A percentile compares a stretch with the other conserved stretches of the same genome.
Conservation (phyloP, 92 coral and sea anemone species). For the Metridium senile region DNA sequence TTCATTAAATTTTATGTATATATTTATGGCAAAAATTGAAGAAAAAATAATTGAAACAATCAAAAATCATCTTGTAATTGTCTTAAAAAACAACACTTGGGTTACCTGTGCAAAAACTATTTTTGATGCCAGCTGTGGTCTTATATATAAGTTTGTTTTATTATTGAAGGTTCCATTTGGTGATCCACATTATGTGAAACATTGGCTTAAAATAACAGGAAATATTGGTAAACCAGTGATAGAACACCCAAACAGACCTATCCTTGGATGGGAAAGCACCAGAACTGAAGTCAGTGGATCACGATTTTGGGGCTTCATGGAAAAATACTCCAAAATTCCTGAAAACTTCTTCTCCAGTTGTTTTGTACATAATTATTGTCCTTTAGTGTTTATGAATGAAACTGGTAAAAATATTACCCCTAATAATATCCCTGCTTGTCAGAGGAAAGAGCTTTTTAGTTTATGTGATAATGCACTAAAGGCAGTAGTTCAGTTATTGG, state of each 20-base stretch:
- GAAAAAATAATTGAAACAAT: too few species aligned
- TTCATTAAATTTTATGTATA: too few species aligned
- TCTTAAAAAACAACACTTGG: too few species aligned
- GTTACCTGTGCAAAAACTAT: too few species aligned
- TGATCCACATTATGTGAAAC: constrained; percentile 74
- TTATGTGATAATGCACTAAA: constrained; percentile 64
- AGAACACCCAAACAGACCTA: constrained; percentile 82
- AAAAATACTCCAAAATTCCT: constrained; percentile 63
- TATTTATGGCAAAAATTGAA: too few species aligned
- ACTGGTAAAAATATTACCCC: constrained; percentile 85
- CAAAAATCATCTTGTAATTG: too few species aligned
- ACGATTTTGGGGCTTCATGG: constrained; percentile 82
- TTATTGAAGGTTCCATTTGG: constrained; percentile 85
- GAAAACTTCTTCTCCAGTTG: constrained; percentile 67
- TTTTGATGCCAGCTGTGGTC: too few species aligned
- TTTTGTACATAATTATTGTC: constrained; percentile 83
- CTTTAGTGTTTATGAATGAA: constrained; percentile 73
- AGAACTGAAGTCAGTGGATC: constrained; percentile 86
- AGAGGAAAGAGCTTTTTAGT: constrained; percentile 51
- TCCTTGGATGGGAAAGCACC: constrained; percentile 67
- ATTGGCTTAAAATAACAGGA: constrained; percentile 78
- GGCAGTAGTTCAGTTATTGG: constrained; percentile 49
- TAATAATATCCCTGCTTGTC: constrained; percentile 48
- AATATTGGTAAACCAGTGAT: constrained; percentile 58
- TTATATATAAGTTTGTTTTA: too few species aligned